Percentiles rank a stretch among this genome's conserved stretches.
Evolutionary conservation across 2,113 vertebrate species (phyloP).

Genomic region (Carettochelys insculpta): DNA sequence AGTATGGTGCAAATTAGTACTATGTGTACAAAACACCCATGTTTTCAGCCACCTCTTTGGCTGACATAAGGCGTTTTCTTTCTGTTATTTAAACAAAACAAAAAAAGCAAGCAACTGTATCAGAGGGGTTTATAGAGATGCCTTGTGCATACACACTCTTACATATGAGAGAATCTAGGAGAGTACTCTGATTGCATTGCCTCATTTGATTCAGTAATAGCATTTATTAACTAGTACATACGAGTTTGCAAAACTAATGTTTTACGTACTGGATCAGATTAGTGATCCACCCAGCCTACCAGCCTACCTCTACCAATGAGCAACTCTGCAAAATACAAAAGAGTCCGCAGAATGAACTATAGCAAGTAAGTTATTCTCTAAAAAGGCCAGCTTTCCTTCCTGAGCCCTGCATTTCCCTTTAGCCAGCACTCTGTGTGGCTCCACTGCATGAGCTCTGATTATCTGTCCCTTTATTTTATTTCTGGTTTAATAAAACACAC

Average conservation of each 20-base stretch:
- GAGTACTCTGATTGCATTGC: neutral
- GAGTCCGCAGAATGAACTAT: slow-evolving; percentile 25
- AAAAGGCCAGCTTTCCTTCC: slow-evolving; percentile 22
- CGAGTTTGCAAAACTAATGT: slow-evolving; percentile 34
- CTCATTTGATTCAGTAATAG: neutral
- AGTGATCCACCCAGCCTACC: neutral
- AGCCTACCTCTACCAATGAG: neutral
- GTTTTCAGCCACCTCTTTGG: neutral
- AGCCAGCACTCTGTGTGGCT: neutral
- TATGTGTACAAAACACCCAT: neutral
- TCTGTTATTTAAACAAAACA: neutral
- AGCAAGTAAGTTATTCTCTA: slow-evolving; percentile 50
- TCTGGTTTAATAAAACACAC: neutral
- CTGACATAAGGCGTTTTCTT: neutral
- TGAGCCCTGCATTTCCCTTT: neutral
- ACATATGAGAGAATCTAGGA: neutral
- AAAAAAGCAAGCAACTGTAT: neutral
- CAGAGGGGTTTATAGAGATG: neutral
- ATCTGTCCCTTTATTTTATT: slow-evolving; percentile 6
- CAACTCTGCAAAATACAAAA: slow-evolving; percentile 13
- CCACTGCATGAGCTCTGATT: slow-evolving; percentile 13
- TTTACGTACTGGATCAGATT: neutral
- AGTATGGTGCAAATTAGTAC: neutral
- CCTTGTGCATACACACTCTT: neutral
- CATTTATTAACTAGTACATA: slow-evolving; percentile 5